Evolutionary conservation across 2,888 invertebrate genomes (phyloP), one percentile per base, ranked within the genome.

Genomic region (Dolichomitus sp.): DNA sequence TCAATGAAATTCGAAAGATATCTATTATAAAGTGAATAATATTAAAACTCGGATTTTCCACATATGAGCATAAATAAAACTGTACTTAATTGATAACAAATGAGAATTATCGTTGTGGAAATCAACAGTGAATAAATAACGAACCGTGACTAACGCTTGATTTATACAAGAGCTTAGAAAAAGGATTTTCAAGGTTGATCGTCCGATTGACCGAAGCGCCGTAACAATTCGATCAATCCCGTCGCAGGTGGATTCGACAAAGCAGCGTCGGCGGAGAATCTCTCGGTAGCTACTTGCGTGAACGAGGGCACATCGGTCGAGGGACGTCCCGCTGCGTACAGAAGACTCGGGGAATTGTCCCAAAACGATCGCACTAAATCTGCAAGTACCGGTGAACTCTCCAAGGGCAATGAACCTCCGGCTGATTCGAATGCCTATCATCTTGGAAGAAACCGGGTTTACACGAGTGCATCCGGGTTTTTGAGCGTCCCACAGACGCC

Each of bases 311-410:
- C 50, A 17, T 61, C 57, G 54, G 61, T 42, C 11, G 61, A 77
- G 6, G 59, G 52, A 23, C 68, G 73, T 42, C 84, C 48, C 69
- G 81, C 63, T 42, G 81, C 74, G 27, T 82, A 40, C 73, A 74
- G 79, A 81, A 72, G 84, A 66, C 69, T 86, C 37, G 84, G 85
- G 1, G 90, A 91, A 59, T 86, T 91, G 9, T 85, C 70, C 37
- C 85, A 86, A 1, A 84, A 86, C 33, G 92, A 93, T 76, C 88
- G 93, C 11, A 75, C 88, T 0, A 93, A 93, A 83, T 93, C 93
- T 0, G 93, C 93, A 0, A 93, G 93, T 63, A 93, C 92, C 1
- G 92, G 93, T 7, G 92, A 93, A 84, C 83, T 93, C 1, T 89
- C 89, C 1, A 86, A 45, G 52, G 65, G 23, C 45, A 76, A 79